Evolutionary conservation across 2,113 vertebrate species (phyloP), one percentile per base, ranked within the genome.

Genomic region (Neotoma lepida): DNA sequence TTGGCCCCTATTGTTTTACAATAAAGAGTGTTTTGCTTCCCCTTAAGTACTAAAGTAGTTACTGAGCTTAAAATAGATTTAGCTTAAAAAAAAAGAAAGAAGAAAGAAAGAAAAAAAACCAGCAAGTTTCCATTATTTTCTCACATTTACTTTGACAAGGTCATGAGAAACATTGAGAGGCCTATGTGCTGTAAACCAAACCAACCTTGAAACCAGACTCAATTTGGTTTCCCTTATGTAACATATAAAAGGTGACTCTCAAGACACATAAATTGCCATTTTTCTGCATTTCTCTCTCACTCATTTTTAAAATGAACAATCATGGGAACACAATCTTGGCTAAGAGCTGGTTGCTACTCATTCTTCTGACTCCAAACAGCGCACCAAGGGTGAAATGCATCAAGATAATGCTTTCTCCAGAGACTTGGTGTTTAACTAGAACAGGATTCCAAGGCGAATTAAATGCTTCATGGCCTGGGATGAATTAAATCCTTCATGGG

Each of bases 61-160:
- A n/a, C 17, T 56, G 76, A 81, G 91, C 92, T 91, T 94, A 95
- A 95, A 77, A 94, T 68, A 96, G 89, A 95, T 76, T 92, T 24
- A 71, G 64, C 28, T 80, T 24, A 6, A 4, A 81, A 3, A 2
- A 66, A 2, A 63, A 61, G 56, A 64, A 93, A 73, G 91, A 58
- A 94, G 90, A 95, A 64, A 84, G n/a, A 56, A 41, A 24, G 9
- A 14, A 12, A 51, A 68, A 68, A 87, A 93, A 71, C 15, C 46
- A 91, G 9, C 56, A 51, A 8, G 3, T 87, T 85, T 73, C 89
- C 54, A n/a, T 87, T 78, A 68, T 66, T 58, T 88, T 94, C 85
- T 49, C 24, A 46, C 33, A 68, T 88, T 93, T 51, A 1, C 51
- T 95, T 44, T 54, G 86, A 76, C 13, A 94, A 81, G 58, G 39